Evolutionary conservation across 2,797 vertebrate species (phyloP), one percentile per base, ranked within the genome.

Genomic region (Lepilemur ruficaudatus): DNA sequence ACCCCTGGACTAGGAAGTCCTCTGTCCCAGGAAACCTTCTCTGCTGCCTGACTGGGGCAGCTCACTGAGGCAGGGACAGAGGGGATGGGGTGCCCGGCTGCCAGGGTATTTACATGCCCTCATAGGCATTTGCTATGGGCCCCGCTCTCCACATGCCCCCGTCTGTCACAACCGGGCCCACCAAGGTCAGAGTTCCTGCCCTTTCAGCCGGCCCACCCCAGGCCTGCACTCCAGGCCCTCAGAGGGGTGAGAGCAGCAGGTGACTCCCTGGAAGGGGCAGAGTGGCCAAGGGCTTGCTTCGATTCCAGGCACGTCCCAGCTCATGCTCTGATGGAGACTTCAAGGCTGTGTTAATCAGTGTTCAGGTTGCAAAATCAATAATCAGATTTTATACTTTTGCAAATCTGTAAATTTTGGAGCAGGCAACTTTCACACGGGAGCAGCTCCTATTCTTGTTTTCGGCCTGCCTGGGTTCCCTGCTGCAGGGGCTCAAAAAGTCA

Each of bases 101-200:
- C 76, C 41, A 2, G 0, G 14, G 23, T 14, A 0, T 13, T 41
- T 41, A 13, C 35, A 15, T 10, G 22, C 76, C 48, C 25, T 79
- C 14, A 14, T 4, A 38, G 7, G 35, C 23, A 3, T 38, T 28
- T 28, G 25, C 23, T 59, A 14, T 28, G 17, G 25, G 23, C 52
- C 55, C 67, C 10, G 10, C 35, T 13, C 10, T 20, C 35, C 10
- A 1, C 0, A 15, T 5, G 4, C 1, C 22, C 67, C 22, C 17
- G 9, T 50, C 25, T 28, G 6, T 38, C 13, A 28, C 4, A 25
- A 65, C 52, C 61, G 59, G 41, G 35, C 10, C 1, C 70, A 75
- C 55, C 1, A 1, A 15, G 20, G 82, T 38, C 38, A 25, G 23
- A 32, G 17, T 23, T 28, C 35, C 55, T 25, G 5, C 22, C 1